Conservation (phyloP, 2,797 vertebrate species). For the Gymnocypris eckloni region DNA sequence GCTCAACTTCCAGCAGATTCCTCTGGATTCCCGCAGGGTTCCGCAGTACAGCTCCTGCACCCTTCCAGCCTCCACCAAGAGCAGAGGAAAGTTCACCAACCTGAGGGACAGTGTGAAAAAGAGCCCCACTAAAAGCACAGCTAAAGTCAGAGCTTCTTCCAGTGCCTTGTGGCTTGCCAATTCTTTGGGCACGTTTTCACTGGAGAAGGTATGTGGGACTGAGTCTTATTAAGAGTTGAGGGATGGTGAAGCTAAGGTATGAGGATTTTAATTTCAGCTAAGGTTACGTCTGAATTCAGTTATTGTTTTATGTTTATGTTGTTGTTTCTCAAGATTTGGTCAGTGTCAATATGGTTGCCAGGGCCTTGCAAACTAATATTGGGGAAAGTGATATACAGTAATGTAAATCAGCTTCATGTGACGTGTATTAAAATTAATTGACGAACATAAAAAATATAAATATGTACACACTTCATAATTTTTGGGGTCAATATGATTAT, state of each 20-base stretch:
- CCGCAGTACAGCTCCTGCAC: slow-evolving; percentile 77
- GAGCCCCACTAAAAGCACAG: slow-evolving; percentile 84
- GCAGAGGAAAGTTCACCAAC: slow-evolving; percentile 78
- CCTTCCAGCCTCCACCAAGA: slow-evolving; percentile 70
- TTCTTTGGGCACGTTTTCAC: slow-evolving; percentile 74
- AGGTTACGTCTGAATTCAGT: not conserved
- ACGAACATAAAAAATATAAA: not conserved
- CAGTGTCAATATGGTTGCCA: not conserved
- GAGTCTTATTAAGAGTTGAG: slow-evolving; percentile 61
- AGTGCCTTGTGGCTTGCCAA: slow-evolving; percentile 75
- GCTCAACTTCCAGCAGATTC: slow-evolving; percentile 66
- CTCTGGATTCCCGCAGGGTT: slow-evolving; percentile 54
- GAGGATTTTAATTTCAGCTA: not conserved
- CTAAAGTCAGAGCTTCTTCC: slow-evolving; percentile 77
- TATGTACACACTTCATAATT: not conserved
- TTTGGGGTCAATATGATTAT: not conserved
- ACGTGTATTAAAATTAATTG: not conserved
- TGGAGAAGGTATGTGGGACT: slow-evolving; percentile 74
- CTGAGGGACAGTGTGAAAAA: slow-evolving; percentile 85
- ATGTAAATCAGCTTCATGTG: not conserved
- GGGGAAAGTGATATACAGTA: not conserved
- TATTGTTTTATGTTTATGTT: not conserved
- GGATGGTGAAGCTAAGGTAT: not conserved
- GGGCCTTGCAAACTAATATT: not conserved
- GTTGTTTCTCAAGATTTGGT: not conserved